Conservation (phyloP, 2,113 vertebrate species). For the Fregata magnificens region DNA sequence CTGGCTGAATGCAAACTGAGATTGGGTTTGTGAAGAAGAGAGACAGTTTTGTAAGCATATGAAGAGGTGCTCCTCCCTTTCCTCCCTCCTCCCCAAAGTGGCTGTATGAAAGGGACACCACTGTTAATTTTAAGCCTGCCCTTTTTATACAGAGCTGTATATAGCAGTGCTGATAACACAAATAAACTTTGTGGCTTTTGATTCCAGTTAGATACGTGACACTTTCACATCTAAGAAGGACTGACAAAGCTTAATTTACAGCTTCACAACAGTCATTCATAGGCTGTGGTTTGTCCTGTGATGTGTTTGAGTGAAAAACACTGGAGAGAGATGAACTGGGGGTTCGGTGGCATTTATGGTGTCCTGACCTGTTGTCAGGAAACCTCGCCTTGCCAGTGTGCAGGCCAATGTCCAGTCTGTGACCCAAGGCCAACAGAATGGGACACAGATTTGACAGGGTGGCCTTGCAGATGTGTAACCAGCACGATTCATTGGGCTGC, state of each 20-base stretch:
- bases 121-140: neutral
- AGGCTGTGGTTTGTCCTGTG: neutral
- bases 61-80: neutral
- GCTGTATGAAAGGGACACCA: neutral
- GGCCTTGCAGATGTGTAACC: neutral
- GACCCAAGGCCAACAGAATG: neutral
- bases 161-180: neutral
- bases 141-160: neutral
- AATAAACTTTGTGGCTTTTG: neutral
- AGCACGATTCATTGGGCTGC: neutral
- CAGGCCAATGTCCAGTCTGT: neutral
- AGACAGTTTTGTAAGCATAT: neutral
- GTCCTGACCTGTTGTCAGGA: neutral
- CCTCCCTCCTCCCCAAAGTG: neutral
- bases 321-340: neutral
- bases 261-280: neutral
- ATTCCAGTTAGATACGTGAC: neutral
- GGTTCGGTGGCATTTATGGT: too few relatives aligned
- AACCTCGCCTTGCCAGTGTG: neutral
- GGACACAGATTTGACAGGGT: neutral
- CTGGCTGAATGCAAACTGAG: neutral
- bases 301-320: neutral
- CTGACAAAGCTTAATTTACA: neutral
- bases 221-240: neutral
- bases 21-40: neutral